Conservation (phyloP, 1,140 invertebrate genomes). For the Drosophila albomicans region DNA sequence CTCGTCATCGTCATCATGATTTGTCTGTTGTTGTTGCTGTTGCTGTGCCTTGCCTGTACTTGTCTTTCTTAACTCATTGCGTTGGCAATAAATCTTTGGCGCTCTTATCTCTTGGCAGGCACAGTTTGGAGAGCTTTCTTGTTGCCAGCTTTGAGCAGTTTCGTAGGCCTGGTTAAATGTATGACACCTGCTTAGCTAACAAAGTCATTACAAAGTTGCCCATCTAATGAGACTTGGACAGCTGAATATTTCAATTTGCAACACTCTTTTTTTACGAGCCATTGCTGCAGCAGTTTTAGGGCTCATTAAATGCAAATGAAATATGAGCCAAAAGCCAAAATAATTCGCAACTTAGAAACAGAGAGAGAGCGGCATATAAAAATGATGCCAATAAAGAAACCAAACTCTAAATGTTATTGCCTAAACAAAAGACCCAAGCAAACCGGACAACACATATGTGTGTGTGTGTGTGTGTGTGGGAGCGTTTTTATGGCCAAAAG, state of each 20-base stretch:
- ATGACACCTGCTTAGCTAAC: constrained; percentile 72
- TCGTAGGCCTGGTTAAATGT: constrained; percentile 49
- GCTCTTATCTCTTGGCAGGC: constrained; percentile 76
- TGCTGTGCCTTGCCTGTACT: constrained; percentile 73
- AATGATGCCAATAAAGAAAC: constrained; percentile 8
- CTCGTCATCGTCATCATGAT: constrained; percentile 68
- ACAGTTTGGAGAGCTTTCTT: constrained; percentile 52
- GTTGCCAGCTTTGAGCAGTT: background rate
- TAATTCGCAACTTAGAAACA: constrained; percentile 58
- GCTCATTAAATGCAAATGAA: constrained; percentile 68
- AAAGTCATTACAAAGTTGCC: constrained; percentile 37
- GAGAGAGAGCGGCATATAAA: constrained; percentile 1
- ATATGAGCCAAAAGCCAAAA: constrained; percentile 57
- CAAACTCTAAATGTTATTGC: constrained; percentile 24
- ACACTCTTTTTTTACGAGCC: constrained; percentile 49
- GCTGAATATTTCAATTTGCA: constrained; percentile 61
- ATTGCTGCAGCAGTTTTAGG: constrained; percentile 34
- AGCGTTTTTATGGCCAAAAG: constrained; percentile 48
- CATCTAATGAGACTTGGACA: constrained; percentile 59
- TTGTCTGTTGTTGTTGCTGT: constrained; percentile 17
- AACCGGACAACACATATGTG: background rate
- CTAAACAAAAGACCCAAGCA: constrained; percentile 6
- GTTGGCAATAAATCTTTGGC: constrained; percentile 83
- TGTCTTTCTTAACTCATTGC: constrained; percentile 85
- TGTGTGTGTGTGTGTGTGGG: constrained; percentile 16